Conservation (phyloP, 1,140 invertebrate genomes). For the Galleria mellonella region DNA sequence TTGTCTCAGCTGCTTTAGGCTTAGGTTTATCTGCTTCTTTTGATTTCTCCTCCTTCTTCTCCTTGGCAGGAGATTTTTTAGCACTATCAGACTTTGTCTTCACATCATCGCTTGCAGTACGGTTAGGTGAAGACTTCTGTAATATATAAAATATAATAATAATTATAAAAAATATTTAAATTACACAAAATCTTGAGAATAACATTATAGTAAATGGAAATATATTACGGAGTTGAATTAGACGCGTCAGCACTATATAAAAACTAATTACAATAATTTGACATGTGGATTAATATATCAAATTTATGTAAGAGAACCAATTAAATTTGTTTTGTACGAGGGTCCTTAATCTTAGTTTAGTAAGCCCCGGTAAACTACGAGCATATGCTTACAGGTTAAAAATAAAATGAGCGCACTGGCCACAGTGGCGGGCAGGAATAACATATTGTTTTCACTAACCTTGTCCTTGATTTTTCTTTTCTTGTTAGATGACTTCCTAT, state of each 20-base stretch:
- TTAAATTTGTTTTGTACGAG: no score
- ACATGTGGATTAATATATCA: neutral
- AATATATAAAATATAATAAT: constrained; percentile 15
- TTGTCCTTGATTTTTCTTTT: constrained; percentile 83
- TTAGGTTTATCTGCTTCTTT: constrained; percentile 59
- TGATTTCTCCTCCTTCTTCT: constrained; percentile 64
- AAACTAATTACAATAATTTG: neutral
- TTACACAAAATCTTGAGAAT: neutral
- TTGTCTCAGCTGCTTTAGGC: constrained; percentile 46
- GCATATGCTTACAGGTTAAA: constrained; percentile 61
- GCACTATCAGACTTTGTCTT: constrained; percentile 61
- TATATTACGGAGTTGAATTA: neutral
- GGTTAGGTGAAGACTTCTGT: constrained; percentile 72
- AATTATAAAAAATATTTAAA: neutral
- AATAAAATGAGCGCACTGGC: constrained; percentile 57
- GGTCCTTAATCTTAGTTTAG: no score
- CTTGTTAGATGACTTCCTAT: constrained; percentile 78
- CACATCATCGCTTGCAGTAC: constrained; percentile 58
- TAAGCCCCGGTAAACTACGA: constrained; percentile 23
- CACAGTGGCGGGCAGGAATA: constrained; percentile 19
- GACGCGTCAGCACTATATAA: neutral
- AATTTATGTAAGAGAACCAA: neutral
- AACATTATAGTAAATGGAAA: no score
- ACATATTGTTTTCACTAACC: constrained; percentile 69
- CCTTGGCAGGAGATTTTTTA: constrained; percentile 65